phyloP scores from a whole-genome alignment of 2,113 vertebrate species.

The Notarius quadriscutis region DNA sequence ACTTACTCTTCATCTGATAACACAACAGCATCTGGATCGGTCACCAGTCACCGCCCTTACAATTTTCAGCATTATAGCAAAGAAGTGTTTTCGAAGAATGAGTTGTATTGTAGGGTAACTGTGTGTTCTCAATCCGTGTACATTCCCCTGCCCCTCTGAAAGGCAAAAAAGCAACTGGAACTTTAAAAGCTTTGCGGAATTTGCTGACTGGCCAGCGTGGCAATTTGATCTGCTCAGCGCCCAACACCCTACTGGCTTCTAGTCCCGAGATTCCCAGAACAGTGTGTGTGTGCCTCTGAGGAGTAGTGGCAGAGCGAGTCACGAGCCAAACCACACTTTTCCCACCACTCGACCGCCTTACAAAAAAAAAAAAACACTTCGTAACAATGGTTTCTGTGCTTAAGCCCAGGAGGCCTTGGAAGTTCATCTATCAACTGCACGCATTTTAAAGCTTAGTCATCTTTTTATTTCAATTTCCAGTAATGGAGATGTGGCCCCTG shows the following conservation, averaged over 20 bases:
- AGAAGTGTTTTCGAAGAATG: not conserved
- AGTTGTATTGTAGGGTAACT: not conserved
- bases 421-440: not conserved
- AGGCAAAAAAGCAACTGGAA: slow-evolving; percentile 39
- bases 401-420: not conserved
- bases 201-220: slow-evolving; percentile 74
- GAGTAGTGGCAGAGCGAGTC: slow-evolving; percentile 35
- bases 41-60: not conserved
- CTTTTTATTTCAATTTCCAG: not conserved
- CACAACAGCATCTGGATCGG: not conserved
- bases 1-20: not conserved
- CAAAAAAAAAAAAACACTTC: slow-evolving; percentile 19
- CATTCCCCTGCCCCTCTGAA: not conserved
- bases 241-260: slow-evolving; percentile 52
- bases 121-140: not conserved
- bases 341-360: slow-evolving; percentile 34
- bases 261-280: slow-evolving; percentile 39
- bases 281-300: slow-evolving; percentile 30
- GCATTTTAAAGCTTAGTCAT: not conserved
- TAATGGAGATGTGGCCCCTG: not conserved
- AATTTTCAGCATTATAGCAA: not conserved
- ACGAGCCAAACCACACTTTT: slow-evolving; percentile 48
- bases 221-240: slow-evolving; percentile 68
- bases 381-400: slow-evolving; percentile 9
- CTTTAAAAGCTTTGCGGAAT: slow-evolving; percentile 64